Evolutionary conservation across 2,113 vertebrate species (phyloP).

Genomic region (Toxotes chatareus): DNA sequence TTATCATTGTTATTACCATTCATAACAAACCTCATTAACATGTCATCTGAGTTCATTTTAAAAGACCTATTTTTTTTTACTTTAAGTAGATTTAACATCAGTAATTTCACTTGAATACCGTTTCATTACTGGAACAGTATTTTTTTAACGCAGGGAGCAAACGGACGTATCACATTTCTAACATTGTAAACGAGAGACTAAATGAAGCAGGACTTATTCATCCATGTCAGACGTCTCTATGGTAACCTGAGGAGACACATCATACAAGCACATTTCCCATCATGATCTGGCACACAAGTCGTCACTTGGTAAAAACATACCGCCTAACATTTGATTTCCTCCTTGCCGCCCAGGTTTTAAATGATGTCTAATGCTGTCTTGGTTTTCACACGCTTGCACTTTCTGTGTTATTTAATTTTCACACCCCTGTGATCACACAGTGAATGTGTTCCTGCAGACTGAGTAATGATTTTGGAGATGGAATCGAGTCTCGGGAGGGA

Average conservation of each 20-base stretch:
- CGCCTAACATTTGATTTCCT: constrained; percentile 12
- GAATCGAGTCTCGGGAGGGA: constrained; percentile 24
- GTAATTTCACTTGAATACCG: neutral
- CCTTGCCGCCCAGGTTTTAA: neutral
- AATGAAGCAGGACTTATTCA: neutral
- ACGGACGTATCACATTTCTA: neutral
- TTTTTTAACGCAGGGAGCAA: neutral
- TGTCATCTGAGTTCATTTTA: neutral
- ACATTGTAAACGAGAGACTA: constrained; percentile 23
- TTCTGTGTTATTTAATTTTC: constrained; percentile 11
- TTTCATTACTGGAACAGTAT: neutral
- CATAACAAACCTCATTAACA: neutral
- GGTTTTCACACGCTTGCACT: constrained; percentile 26
- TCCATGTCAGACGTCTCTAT: neutral
- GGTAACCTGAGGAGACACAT: constrained; percentile 19
- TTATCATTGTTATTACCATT: neutral
- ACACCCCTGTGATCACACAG: neutral
- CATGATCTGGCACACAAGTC: constrained; percentile 35
- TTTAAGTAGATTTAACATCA: neutral
- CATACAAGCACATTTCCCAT: constrained; percentile 35
- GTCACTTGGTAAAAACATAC: constrained; percentile 20
- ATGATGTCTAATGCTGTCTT: neutral
- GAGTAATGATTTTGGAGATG: constrained; percentile 40
- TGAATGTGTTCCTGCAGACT: constrained; percentile 9
- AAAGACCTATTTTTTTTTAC: neutral